Evolutionary conservation across 2,113 vertebrate species (phyloP), one percentile per base, ranked within the genome.

Genomic region (Lophura nycthemera): DNA sequence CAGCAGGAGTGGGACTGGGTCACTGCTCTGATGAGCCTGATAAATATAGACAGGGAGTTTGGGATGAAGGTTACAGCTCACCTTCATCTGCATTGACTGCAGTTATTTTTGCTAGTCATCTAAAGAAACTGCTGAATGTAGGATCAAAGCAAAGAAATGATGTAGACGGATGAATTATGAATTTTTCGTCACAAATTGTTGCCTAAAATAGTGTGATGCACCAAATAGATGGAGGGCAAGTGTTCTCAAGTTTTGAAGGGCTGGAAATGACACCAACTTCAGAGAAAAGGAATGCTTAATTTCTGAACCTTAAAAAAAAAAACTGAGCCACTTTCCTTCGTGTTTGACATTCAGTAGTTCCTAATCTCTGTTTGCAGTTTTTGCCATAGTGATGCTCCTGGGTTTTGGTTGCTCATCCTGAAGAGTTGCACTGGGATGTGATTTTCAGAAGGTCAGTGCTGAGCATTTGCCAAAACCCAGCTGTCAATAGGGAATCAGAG

Each of bases 51-150:
- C 40, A 59, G 43, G 43, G 38, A 54, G 34, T 40, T 89, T 85
- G 42, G 81, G 50, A 72, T 90, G 45, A 76, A 92, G 80, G 65
- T 82, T 71, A 59, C 13, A 25, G 42, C n/a, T 94, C 79, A 74
- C 76, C 78, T 94, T 91, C 59, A 50, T 88, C 76, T 91, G 60
- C 5, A 10, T 15, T 34, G 59, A 69, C 73, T 94, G 67, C 34
- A 79, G 89, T 90, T 95, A 94, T 92, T 88, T 92, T 92, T 87
- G 76, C 57, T 73, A 70, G 47, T 88, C 92, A 86, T 92, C 84
- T 86, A 64, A 95, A 88, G 87, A 80, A 93, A 56, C 40, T 86
- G 45, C 34, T 65, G 60, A 71, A 87, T 88, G 61, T 73, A 61
- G 66, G 70, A 90, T 91, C 92, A 95, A 95, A 92, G 90, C 65